Evolutionary conservation across 2,797 vertebrate genomes (phyloP).

Genomic region (Sandelia bainsii): DNA sequence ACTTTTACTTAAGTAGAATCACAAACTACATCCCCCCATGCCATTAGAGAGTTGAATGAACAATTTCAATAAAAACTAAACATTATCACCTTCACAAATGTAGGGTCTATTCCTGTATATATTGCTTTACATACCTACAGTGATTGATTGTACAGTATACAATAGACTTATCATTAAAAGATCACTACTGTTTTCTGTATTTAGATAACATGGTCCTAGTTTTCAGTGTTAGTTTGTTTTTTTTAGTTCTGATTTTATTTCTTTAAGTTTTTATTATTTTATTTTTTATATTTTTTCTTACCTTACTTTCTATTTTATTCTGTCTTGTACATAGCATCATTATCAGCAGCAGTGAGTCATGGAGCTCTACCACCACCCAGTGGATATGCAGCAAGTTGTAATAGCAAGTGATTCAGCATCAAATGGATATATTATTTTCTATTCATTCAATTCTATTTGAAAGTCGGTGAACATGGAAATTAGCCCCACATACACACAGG

Average conservation of each 20-base stretch:
- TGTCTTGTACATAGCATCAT: neutral
- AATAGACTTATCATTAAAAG: too few relatives aligned
- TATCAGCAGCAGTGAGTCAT: conserved; percentile 3
- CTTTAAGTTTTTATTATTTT: neutral
- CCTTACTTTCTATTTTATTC: neutral
- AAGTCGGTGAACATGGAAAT: neutral
- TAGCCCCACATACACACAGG: neutral
- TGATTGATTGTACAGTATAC: too few relatives aligned
- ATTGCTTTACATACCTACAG: too few relatives aligned
- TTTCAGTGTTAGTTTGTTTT: neutral
- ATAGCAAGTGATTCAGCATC: conserved; percentile 20
- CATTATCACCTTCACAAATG: too few relatives aligned
- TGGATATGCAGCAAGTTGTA: conserved; percentile 23
- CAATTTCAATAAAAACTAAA: too few relatives aligned
- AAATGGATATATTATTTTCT: conserved; percentile 1
- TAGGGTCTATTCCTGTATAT: too few relatives aligned
- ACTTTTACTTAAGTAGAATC: too few relatives aligned
- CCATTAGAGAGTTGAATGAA: too few relatives aligned
- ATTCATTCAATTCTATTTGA: neutral
- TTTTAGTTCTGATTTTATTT: neutral
- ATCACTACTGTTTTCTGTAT: neutral
- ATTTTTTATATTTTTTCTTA: neutral
- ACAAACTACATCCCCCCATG: too few relatives aligned
- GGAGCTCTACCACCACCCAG: conserved; percentile 61
- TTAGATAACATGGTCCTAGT: neutral